Conservation (phyloP, 2,888 invertebrate genomes). For the Eupithecia dodoneata region DNA sequence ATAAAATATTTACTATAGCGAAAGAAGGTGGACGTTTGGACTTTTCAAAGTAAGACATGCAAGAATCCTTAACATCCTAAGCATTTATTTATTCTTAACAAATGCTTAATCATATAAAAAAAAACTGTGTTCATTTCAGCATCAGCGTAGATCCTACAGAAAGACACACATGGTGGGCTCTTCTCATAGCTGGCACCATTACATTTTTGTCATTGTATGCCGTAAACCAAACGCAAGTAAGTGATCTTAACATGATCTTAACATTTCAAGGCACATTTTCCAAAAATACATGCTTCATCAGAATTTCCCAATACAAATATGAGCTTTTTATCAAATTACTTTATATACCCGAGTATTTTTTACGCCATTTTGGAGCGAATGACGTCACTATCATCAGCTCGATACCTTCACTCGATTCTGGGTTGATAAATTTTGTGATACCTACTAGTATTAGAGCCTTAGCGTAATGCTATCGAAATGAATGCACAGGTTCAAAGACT, state of each 20-base stretch:
- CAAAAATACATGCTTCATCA: neutral
- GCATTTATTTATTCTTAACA: neutral
- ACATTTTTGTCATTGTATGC: slow-evolving; percentile 93
- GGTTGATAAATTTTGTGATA: neutral
- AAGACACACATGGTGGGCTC: slow-evolving; percentile 92
- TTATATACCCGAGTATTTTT: neutral
- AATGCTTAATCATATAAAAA: neutral
- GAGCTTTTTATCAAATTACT: neutral
- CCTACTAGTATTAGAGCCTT: neutral
- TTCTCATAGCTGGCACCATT: slow-evolving; percentile 91
- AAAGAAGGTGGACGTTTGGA: slow-evolving; percentile 88
- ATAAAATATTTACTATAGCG: slow-evolving; percentile 89
- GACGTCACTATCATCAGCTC: neutral
- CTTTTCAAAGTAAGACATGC: slow-evolving; percentile 84
- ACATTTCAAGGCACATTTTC: neutral
- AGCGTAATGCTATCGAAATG: neutral
- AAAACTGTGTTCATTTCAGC: slow-evolving; percentile 70
- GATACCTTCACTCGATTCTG: neutral
- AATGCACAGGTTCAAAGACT: slow-evolving; percentile 87
- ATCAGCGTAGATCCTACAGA: slow-evolving; percentile 91
- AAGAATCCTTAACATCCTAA: neutral
- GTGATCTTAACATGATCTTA: neutral
- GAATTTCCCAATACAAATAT: neutral
- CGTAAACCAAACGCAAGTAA: slow-evolving; percentile 91
- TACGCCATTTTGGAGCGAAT: neutral